Evolutionary conservation across 2,888 invertebrate species (phyloP).

Genomic region (Malacosoma neustria): DNA sequence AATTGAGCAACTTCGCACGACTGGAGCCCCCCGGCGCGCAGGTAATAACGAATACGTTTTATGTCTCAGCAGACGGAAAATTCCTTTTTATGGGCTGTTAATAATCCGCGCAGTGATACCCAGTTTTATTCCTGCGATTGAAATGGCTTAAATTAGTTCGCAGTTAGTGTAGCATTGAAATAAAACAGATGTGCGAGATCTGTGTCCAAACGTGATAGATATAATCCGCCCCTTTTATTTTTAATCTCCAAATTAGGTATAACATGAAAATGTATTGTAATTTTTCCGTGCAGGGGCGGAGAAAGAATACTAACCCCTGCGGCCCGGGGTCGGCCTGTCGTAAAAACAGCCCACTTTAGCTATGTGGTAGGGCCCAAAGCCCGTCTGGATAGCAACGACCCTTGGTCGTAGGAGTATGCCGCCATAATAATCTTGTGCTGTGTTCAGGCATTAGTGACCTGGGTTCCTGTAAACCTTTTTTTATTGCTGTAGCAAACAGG

Average conservation of each 20-base stretch:
- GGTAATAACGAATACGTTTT: conserved; percentile 49
- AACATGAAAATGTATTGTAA: background rate
- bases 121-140: background rate
- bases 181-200: background rate
- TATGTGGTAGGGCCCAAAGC: no score
- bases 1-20: conserved; percentile 92
- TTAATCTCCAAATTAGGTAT: background rate
- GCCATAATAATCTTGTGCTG: no score
- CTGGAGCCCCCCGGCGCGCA: conserved; percentile 96
- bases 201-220: background rate
- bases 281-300: background rate
- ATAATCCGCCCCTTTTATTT: background rate
- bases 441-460: no score
- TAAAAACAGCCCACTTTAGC: no score
- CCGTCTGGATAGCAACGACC: no score
- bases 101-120: background rate
- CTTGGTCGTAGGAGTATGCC: no score
- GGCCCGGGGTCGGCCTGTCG: background rate
- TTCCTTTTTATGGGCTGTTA: background rate
- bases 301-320: background rate
- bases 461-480: no score
- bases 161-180: background rate
- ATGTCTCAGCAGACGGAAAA: background rate
- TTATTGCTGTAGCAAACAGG: no score
- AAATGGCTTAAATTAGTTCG: background rate